Conservation (phyloP, 2,797 vertebrate species). For the Halcyon badia region DNA sequence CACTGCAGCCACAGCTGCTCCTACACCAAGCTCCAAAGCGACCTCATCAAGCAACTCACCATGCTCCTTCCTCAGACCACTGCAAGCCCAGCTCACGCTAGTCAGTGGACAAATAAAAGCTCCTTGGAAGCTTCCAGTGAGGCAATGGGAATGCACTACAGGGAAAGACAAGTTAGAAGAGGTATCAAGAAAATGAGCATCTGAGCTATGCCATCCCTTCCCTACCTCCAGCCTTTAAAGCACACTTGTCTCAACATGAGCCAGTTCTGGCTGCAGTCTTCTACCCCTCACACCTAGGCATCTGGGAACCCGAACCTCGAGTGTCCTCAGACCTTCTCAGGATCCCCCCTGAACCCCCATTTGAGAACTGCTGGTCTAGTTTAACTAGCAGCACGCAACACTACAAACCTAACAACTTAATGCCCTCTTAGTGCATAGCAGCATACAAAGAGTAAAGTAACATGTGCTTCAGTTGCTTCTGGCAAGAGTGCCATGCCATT, state of each 20-base stretch:
- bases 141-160: background rate
- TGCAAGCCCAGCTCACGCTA: background rate
- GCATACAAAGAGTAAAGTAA: constrained; percentile 65
- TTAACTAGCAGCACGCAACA: constrained; percentile 62
- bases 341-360: background rate
- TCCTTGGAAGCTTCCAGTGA: constrained; percentile 26
- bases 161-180: constrained; percentile 25
- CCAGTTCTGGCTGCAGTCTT: background rate
- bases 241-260: background rate
- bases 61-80: background rate
- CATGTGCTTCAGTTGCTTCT: constrained; percentile 53
- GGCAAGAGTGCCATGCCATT: constrained; percentile 27
- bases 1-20: background rate
- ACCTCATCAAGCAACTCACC: background rate
- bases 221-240: background rate
- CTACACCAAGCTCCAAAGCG: background rate
- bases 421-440: constrained; percentile 68
- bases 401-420: constrained; percentile 42
- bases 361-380: constrained; percentile 68
- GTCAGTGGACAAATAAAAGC: background rate
- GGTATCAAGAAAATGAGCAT: constrained; percentile 4
- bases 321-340: background rate
- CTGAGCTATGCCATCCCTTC: background rate
- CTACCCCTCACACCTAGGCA: background rate
- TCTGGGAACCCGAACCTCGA: background rate